Conservation (phyloP, 1,140 invertebrate species). For the Drosophila pallidifrons region DNA sequence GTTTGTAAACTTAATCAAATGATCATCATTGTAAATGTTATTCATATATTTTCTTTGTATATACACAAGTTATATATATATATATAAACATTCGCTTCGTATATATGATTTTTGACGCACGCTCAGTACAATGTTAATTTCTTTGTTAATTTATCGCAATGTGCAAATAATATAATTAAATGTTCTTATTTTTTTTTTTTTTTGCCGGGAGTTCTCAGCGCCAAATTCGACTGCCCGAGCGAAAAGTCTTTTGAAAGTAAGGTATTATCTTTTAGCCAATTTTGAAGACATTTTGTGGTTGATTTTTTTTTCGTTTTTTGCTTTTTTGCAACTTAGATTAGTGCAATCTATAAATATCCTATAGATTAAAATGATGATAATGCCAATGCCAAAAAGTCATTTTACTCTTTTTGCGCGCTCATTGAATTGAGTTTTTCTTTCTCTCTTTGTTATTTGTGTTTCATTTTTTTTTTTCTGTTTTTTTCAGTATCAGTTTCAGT, state of each 20-base stretch:
- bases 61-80: slow-evolving; percentile 11
- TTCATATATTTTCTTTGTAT: slow-evolving; percentile 23
- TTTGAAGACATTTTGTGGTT: slow-evolving; percentile 83
- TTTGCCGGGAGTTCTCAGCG: slow-evolving; percentile 37
- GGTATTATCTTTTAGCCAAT: slow-evolving; percentile 63
- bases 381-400: slow-evolving; percentile 36
- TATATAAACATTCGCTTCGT: slow-evolving; percentile 12
- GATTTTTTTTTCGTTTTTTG: slow-evolving; percentile 39
- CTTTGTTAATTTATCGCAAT: slow-evolving; percentile 20
- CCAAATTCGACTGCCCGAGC: slow-evolving; percentile 53
- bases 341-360: slow-evolving; percentile 49
- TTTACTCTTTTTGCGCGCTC: slow-evolving; percentile 3
- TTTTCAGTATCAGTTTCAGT: slow-evolving; percentile 25
- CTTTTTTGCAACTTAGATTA: slow-evolving; percentile 58
- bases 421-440: slow-evolving; percentile 3
- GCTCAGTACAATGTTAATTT: slow-evolving; percentile 55
- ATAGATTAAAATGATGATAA: slow-evolving; percentile 15
- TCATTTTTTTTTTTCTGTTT: not conserved
- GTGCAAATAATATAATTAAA: slow-evolving; percentile 40
- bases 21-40: slow-evolving; percentile 52
- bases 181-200: slow-evolving; percentile 9
- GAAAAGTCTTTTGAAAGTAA: slow-evolving; percentile 76
- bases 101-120: slow-evolving; percentile 53
- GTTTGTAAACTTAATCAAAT: slow-evolving; percentile 60
- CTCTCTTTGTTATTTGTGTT: not conserved